These are phyloP conservation scores for Coracias cyanogaster DNA, from an alignment of 2,797 vertebrate genomes.

Conservation along the genomic window DNA sequence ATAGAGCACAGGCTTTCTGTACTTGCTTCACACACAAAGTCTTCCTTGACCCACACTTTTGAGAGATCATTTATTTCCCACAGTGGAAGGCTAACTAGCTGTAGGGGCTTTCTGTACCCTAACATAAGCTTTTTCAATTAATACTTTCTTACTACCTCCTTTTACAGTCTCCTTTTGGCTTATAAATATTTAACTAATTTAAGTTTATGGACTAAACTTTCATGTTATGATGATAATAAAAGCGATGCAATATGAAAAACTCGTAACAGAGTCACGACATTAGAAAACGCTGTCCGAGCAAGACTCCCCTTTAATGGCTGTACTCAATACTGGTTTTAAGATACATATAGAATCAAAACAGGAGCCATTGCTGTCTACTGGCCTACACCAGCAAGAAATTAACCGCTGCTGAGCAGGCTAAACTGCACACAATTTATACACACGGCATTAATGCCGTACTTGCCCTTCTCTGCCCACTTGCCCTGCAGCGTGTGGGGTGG, in stretches of 20 bases:
- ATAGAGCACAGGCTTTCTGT: neutral
- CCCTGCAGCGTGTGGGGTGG: neutral
- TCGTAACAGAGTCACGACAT: neutral
- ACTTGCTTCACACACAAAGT: neutral
- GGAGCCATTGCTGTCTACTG: neutral
- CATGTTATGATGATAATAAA: neutral
- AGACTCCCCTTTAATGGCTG: neutral
- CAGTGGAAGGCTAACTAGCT: neutral
- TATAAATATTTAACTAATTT: neutral
- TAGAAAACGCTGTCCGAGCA: neutral
- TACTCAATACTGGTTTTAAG: neutral
- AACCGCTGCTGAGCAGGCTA: neutral
- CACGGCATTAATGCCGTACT: neutral
- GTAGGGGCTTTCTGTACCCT: neutral
- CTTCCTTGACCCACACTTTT: neutral
- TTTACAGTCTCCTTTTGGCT: neutral
- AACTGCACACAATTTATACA: neutral
- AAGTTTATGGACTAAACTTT: neutral
- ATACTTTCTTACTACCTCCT: neutral
- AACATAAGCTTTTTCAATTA: neutral
- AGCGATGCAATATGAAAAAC: neutral
- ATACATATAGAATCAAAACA: neutral
- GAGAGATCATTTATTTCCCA: neutral
- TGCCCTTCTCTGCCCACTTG: neutral
- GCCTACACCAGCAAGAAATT: neutral